These are phyloP conservation scores for Ctenodactylus gundi DNA, from an alignment of 2,113 vertebrate genomes.

Conservation along the genomic window DNA sequence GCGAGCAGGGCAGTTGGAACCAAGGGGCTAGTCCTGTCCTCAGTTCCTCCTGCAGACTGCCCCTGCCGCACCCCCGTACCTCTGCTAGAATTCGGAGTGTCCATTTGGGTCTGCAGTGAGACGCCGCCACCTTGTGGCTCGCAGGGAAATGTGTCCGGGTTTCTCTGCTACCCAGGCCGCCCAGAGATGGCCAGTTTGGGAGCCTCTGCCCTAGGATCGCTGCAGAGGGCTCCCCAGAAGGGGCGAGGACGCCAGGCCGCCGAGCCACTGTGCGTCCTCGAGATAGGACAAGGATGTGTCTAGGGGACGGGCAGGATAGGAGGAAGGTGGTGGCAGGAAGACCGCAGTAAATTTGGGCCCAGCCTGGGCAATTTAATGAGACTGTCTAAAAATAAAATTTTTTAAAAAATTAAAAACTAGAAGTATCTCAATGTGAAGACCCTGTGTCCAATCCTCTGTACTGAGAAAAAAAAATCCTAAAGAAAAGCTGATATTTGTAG, in stretches of 20 bases:
- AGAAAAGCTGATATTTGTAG: background rate
- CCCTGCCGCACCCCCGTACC: rapidly evolving
- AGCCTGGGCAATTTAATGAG: background rate
- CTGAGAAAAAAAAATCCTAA: background rate
- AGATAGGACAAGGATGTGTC: background rate
- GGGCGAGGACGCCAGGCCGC: background rate
- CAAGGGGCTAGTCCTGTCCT: rapidly evolving
- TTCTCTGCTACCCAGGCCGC: rapidly evolving
- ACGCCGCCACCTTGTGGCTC: constrained; percentile 40
- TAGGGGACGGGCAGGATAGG: background rate
- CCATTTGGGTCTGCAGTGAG: background rate
- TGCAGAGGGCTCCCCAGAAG: background rate
- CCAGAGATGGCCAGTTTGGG: too few relatives aligned
- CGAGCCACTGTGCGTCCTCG: background rate
- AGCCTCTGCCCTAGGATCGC: background rate
- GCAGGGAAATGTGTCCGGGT: background rate
- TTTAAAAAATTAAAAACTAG: background rate
- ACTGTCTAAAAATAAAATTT: background rate
- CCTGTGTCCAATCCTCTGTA: background rate
- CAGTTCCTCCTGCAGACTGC: too few relatives aligned
- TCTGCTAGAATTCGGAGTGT: background rate
- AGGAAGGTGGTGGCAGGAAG: background rate
- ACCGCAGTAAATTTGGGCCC: background rate
- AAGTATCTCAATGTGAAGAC: background rate
- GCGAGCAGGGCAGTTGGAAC: background rate